Percentiles rank a stretch among this genome's conserved stretches.
Conservation (phyloP, 2,113 vertebrate genomes). For the Salminus brasiliensis region DNA sequence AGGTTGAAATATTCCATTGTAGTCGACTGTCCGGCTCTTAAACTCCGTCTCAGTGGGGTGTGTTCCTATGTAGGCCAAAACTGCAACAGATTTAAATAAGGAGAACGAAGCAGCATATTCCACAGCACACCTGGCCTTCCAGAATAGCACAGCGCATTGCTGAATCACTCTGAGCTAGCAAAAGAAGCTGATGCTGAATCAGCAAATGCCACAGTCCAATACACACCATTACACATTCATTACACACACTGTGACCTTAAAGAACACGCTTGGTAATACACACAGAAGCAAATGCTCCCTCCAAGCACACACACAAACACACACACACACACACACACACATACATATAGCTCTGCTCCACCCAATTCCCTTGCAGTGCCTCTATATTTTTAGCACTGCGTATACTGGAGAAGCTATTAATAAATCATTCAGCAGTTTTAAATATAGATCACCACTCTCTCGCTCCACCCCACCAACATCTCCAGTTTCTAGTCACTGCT, state of each 20-base stretch:
- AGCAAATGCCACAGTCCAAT: neutral
- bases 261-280: neutral
- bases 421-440: slow-evolving; percentile 72
- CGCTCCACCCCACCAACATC: slow-evolving; percentile 34
- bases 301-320: neutral
- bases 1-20: too few relatives aligned
- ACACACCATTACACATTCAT: neutral
- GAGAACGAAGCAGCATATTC: neutral
- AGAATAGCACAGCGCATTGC: neutral
- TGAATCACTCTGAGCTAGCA: slow-evolving; percentile 11
- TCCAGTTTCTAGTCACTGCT: slow-evolving; percentile 19
- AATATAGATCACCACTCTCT: slow-evolving; percentile 63
- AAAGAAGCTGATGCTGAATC: slow-evolving; percentile 4
- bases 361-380: slow-evolving; percentile 6
- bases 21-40: neutral
- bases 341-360: neutral
- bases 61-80: neutral
- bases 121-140: neutral
- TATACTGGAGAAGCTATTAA: slow-evolving; percentile 71
- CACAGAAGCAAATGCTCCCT: neutral
- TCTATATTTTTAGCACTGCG: slow-evolving; percentile 71
- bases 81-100: neutral
- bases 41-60: neutral
- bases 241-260: slow-evolving; percentile 2
- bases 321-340: slow-evolving; percentile 19